Conservation (phyloP, 1,140 invertebrate genomes). For the Thaumatotibia leucotreta region DNA sequence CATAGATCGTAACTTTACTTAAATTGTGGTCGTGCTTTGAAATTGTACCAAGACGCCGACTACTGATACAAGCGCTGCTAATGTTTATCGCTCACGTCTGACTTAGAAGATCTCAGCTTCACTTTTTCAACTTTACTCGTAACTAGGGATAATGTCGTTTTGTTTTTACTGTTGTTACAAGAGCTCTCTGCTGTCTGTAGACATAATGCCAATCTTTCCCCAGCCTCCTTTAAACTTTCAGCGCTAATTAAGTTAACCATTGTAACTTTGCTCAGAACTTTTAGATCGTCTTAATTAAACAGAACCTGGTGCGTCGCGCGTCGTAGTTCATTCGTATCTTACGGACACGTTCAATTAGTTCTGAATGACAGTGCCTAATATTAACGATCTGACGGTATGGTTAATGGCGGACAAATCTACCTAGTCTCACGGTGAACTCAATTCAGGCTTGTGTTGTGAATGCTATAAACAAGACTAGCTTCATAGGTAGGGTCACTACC, state of each 20-base stretch:
- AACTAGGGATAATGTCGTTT: neutral
- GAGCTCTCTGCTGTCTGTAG: too few species aligned
- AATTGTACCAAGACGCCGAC: neutral
- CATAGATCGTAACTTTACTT: neutral
- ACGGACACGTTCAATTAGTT: neutral
- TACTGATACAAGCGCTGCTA: neutral
- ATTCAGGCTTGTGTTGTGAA: too few species aligned
- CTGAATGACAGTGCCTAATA: too few species aligned
- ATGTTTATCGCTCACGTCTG: neutral
- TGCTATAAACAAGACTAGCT: too few species aligned
- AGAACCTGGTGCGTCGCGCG: neutral
- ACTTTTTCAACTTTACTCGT: too few species aligned
- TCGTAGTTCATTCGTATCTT: neutral
- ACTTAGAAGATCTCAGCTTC: neutral
- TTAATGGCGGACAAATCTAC: too few species aligned
- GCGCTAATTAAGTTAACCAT: neutral
- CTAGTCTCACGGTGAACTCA: too few species aligned
- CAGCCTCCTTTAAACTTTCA: neutral
- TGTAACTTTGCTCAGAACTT: neutral
- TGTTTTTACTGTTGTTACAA: neutral
- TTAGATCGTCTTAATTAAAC: neutral
- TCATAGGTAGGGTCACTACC: too few species aligned
- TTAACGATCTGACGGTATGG: too few species aligned
- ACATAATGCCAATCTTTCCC: neutral
- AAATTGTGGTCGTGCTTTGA: neutral